Percentiles rank a stretch among this genome's conserved stretches.
phyloP scores from a whole-genome alignment of 1,140 invertebrate species.

The Sminthurides bifidus region DNA sequence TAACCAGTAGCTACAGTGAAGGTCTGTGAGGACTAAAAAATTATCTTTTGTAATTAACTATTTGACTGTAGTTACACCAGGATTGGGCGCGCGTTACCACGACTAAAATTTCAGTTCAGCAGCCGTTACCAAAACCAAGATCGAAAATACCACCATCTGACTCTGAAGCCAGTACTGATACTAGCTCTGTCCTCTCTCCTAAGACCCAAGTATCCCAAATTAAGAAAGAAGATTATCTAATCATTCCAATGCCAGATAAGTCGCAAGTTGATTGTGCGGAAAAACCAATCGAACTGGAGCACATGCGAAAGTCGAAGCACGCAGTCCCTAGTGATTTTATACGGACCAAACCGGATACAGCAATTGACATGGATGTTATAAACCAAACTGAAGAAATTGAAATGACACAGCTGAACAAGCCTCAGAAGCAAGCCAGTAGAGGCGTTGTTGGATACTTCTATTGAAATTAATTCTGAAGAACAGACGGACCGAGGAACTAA shows the following conservation, averaged over 20 bases:
- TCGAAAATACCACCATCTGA: background rate
- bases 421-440: background rate
- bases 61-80: background rate
- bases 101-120: background rate
- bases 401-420: background rate
- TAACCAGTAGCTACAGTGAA: background rate
- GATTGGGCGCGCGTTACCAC: no score
- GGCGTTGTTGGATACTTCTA: background rate
- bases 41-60: background rate
- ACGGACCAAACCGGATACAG: background rate
- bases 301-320: no score
- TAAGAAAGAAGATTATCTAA: background rate
- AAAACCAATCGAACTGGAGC: no score
- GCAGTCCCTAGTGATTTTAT: no score
- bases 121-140: background rate
- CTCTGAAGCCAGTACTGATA: background rate
- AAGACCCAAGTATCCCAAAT: background rate
- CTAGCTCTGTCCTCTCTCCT: background rate
- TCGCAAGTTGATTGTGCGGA: no score
- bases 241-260: constrained; percentile 1
- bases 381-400: background rate
- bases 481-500: background rate
- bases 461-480: background rate
- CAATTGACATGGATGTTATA: background rate
- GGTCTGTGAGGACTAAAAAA: background rate